These are phyloP conservation scores for Brachionus manjavacas DNA, from an alignment of 1,140 invertebrate genomes.

Conservation along the genomic window DNA sequence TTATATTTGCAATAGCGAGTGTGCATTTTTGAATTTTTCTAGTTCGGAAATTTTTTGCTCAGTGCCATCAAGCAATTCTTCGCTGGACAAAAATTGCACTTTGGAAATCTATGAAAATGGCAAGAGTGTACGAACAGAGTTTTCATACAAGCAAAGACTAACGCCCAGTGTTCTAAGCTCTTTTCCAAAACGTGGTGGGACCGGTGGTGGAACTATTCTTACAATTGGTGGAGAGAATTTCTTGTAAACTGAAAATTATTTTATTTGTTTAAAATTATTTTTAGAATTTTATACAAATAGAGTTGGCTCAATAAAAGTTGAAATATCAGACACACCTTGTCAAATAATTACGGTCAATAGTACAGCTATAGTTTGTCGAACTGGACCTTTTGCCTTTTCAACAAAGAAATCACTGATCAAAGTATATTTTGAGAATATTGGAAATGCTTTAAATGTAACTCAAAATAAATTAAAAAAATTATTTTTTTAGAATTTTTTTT, in stretches of 20 bases:
- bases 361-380: slow-evolving; percentile 23
- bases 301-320: neutral
- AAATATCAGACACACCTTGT: slow-evolving; percentile 25
- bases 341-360: neutral
- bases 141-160: slow-evolving; percentile 5
- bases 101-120: neutral
- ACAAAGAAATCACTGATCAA: neutral
- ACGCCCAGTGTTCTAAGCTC: slow-evolving; percentile 41
- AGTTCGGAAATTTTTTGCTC: neutral
- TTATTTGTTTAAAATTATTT: slow-evolving; percentile 11
- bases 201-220: slow-evolving; percentile 46
- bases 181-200: slow-evolving; percentile 44
- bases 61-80: neutral
- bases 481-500: neutral
- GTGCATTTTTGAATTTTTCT: neutral
- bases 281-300: neutral
- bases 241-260: slow-evolving; percentile 33
- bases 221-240: slow-evolving; percentile 47
- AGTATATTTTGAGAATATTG: neutral
- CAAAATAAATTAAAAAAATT: neutral
- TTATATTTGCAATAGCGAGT: neutral
- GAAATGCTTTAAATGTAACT: slow-evolving; percentile 3
- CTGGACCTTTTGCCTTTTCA: neutral
- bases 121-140: neutral
- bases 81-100: neutral